phyloP scores from a whole-genome alignment of 92 coral and sea anemone genomes.

The Scolanthus callimorphus region DNA sequence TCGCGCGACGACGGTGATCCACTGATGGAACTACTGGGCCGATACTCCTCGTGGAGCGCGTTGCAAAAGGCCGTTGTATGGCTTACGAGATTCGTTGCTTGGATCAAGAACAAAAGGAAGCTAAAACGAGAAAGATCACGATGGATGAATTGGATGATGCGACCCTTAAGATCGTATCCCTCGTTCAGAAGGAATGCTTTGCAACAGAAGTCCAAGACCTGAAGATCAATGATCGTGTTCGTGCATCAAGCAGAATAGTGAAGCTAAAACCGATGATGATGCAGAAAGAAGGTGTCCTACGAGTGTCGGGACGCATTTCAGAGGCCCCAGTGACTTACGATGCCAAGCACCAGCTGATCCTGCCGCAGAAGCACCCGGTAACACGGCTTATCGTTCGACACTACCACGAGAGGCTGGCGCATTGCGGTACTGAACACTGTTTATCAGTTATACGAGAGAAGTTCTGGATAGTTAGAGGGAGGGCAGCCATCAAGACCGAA shows the following conservation, averaged over 20 bases:
- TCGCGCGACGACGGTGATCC: too few relatives aligned
- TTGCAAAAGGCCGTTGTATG: neutral
- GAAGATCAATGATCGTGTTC: conserved; percentile 12
- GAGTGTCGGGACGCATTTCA: conserved; percentile 42
- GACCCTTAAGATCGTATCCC: conserved; percentile 18
- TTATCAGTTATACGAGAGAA: conserved; percentile 42
- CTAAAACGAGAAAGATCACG: conserved; percentile 1
- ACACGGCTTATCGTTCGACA: conserved; percentile 31
- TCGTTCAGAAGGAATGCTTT: conserved; percentile 34
- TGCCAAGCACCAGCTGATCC: conserved; percentile 22
- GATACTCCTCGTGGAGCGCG: too few relatives aligned
- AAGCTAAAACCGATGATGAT: conserved; percentile 35
- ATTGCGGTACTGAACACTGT: conserved; percentile 54
- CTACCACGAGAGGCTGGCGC: conserved; percentile 31
- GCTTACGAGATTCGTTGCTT: neutral
- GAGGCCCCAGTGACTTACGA: conserved; percentile 6
- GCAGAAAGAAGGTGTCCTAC: conserved; percentile 27
- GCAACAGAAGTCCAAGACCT: conserved; percentile 27
- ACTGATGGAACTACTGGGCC: too few relatives aligned
- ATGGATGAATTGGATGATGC: conserved; percentile 38
- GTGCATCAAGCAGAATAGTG: conserved; percentile 45
- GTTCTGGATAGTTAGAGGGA: conserved; percentile 54
- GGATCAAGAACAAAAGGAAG: neutral
- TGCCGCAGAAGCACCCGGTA: conserved; percentile 41
- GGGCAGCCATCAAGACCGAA: conserved; percentile 23